Conservation (phyloP, 2,888 invertebrate genomes). For the Carpatolechia fugitivella region DNA sequence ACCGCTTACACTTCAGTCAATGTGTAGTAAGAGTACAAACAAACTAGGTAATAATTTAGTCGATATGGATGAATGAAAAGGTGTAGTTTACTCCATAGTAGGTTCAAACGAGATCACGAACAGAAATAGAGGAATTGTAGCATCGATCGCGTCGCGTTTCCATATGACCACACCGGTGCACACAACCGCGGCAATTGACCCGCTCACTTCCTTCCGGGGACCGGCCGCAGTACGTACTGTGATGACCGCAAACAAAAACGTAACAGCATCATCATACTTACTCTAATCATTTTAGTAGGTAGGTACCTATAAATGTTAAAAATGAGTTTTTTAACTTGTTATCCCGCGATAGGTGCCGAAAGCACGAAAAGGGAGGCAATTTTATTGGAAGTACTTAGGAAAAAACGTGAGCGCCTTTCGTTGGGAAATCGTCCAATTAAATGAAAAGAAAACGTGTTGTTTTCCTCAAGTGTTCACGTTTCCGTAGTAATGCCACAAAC, state of each 20-base stretch:
- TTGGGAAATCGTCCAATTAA: too few species aligned
- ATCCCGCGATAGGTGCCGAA: neutral
- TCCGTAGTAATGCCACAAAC: neutral
- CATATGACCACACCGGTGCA: slow-evolving; percentile 41
- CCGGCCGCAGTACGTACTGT: neutral
- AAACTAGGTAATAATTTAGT: neutral
- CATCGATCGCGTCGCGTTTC: slow-evolving; percentile 50
- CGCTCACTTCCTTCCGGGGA: slow-evolving; percentile 69
- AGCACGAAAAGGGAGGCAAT: neutral
- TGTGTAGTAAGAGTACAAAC: neutral
- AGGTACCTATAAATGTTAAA: too few species aligned
- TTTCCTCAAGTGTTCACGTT: neutral
- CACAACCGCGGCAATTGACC: slow-evolving; percentile 57
- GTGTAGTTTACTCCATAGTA: too few species aligned
- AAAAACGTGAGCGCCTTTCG: too few species aligned
- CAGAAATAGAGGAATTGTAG: slow-evolving; percentile 32
- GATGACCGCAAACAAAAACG: slow-evolving; percentile 9
- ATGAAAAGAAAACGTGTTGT: neutral
- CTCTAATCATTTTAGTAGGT: too few species aligned
- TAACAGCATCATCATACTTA: neutral
- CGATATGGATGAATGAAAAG: too few species aligned
- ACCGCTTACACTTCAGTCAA: neutral
- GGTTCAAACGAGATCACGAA: slow-evolving; percentile 24
- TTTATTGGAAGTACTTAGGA: neutral
- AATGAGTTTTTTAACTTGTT: too few species aligned